Conservation (phyloP, 2,797 vertebrate genomes). For the Diglossa cyanea region DNA sequence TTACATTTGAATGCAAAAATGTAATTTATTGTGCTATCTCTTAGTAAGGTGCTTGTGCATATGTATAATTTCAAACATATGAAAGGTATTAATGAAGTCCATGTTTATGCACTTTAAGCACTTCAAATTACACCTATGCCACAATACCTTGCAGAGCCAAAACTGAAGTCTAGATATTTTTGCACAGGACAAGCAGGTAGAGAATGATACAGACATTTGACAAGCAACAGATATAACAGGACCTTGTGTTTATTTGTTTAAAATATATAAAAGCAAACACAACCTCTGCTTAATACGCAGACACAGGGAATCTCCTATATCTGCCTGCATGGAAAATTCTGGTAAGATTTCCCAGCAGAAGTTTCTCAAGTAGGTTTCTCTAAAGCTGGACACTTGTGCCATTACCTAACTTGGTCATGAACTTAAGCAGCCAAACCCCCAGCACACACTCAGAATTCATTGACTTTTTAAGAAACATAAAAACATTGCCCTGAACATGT, state of each 20-base stretch:
- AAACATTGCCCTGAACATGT: fast-evolving
- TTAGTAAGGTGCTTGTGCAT: not conserved
- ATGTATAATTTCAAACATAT: not conserved
- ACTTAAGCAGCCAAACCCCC: not conserved
- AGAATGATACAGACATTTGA: not conserved
- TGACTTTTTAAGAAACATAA: not conserved
- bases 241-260: not conserved
- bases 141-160: not conserved
- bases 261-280: not conserved
- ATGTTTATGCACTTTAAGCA: not conserved
- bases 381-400: not conserved
- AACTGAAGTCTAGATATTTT: not conserved
- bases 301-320: not conserved
- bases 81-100: not conserved
- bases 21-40: not conserved
- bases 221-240: not conserved
- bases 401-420: not conserved
- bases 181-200: not conserved
- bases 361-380: not conserved
- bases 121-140: not conserved
- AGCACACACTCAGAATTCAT: not conserved
- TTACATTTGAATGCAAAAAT: not conserved
- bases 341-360: not conserved
- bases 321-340: not conserved
- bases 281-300: not conserved